These are phyloP conservation scores for Eilema caniola DNA, from an alignment of 2,888 invertebrate species.

Conservation along the genomic window DNA sequence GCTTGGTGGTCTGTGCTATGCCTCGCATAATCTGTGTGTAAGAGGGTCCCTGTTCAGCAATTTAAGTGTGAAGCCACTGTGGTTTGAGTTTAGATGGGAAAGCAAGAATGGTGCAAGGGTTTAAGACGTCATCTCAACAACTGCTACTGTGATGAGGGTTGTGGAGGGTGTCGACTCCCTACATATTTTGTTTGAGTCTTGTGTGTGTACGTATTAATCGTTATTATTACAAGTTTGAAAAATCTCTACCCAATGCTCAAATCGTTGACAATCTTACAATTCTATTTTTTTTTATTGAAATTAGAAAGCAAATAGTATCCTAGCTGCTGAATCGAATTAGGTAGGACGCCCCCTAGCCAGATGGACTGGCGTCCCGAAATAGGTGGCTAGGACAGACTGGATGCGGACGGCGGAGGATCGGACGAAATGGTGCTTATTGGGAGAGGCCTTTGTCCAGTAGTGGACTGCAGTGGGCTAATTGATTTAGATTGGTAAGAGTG, in stretches of 20 bases:
- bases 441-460: no score
- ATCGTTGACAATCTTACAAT: neutral
- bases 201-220: neutral
- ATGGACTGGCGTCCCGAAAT: no score
- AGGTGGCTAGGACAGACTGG: no score
- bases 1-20: neutral
- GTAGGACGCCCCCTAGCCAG: no score
- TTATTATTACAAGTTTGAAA: neutral
- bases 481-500: no score
- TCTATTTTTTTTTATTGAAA: no score
- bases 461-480: no score
- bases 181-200: neutral
- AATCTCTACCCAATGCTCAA: neutral
- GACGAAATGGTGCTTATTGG: no score
- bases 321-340: no score
- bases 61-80: neutral
- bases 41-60: neutral
- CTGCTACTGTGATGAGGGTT: conserved; percentile 1
- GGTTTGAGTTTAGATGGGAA: neutral
- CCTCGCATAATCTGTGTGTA: neutral
- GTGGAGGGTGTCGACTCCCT: neutral
- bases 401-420: no score
- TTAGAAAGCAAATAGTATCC: no score
- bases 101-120: neutral
- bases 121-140: neutral